phyloP scores from a whole-genome alignment of 1,140 invertebrate genomes.

The Adelges cooleyi region DNA sequence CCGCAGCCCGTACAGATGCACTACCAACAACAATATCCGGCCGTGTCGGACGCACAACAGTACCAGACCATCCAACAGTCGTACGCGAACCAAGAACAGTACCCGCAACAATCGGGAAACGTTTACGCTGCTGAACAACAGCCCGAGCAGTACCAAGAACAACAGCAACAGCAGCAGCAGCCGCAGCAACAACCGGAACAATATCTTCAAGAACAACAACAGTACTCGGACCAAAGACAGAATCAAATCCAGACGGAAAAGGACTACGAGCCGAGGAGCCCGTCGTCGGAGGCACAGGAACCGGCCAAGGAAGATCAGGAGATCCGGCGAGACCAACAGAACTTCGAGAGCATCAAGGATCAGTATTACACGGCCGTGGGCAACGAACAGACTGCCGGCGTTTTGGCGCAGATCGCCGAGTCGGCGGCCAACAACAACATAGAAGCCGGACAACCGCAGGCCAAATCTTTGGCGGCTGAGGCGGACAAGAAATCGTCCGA shows the following conservation, averaged over 20 bases:
- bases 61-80: not conserved
- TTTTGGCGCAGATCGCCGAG: constrained; percentile 16
- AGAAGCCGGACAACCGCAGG: no score
- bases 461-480: no score
- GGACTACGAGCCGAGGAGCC: constrained; percentile 8
- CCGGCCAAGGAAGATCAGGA: not conserved
- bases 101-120: constrained; percentile 17
- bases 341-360: not conserved
- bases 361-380: constrained; percentile 13
- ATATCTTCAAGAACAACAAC: constrained; percentile 6
- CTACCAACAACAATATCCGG: not conserved
- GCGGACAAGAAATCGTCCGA: no score
- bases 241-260: constrained; percentile 26
- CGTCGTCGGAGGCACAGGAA: not conserved
- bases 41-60: not conserved
- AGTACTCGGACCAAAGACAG: constrained; percentile 33
- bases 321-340: not conserved
- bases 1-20: not conserved
- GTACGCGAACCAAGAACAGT: constrained; percentile 27
- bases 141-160: not conserved
- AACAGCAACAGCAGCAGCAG: not conserved
- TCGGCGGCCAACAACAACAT: constrained; percentile 5
- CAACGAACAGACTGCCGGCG: constrained; percentile 10
- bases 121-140: not conserved
- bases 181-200: not conserved